Percentiles rank a stretch among this genome's conserved stretches.
phyloP scores from a whole-genome alignment of 2,888 invertebrate species.

The Pammene aurita region DNA sequence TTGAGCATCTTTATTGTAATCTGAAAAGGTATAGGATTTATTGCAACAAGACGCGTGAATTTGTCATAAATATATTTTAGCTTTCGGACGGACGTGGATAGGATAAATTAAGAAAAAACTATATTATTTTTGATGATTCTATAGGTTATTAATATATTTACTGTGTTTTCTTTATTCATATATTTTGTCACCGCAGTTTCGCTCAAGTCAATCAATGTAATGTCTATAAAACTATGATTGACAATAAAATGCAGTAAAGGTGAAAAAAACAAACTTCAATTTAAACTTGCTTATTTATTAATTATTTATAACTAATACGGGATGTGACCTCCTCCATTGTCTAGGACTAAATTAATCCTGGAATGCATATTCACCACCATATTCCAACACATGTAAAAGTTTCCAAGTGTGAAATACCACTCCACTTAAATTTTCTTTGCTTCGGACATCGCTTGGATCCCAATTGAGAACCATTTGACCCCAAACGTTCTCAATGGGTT shows the following conservation, averaged over 20 bases:
- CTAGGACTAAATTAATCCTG: constrained; percentile 16
- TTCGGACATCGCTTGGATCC: constrained; percentile 24
- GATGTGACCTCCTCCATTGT: constrained; percentile 9
- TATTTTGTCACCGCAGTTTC: constrained; percentile 6
- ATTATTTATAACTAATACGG: constrained; percentile 11
- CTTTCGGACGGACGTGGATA: constrained; percentile 11
- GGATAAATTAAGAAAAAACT: constrained; percentile 13
- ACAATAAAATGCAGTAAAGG: constrained; percentile 13
- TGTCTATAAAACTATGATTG: constrained; percentile 7
- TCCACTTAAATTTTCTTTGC: constrained; percentile 3
- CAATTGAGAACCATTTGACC: constrained; percentile 20
- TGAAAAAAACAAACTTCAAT: not conserved
- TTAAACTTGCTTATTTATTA: not conserved
- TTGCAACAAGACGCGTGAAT: constrained; percentile 10
- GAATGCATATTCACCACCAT: constrained; percentile 14
- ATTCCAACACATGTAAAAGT: constrained; percentile 16
- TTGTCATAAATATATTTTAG: constrained; percentile 12
- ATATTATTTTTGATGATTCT: constrained; percentile 10
- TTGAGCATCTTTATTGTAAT: not conserved
- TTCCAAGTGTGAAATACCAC: constrained; percentile 20
- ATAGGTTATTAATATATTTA: constrained; percentile 1
- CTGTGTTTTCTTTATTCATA: constrained; percentile 6
- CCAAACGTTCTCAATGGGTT: too few relatives aligned
- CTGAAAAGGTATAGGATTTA: not conserved
- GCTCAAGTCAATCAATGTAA: constrained; percentile 11